phyloP scores from a whole-genome alignment of 2,888 invertebrate species.

The Pseudolycoriella hygida region DNA sequence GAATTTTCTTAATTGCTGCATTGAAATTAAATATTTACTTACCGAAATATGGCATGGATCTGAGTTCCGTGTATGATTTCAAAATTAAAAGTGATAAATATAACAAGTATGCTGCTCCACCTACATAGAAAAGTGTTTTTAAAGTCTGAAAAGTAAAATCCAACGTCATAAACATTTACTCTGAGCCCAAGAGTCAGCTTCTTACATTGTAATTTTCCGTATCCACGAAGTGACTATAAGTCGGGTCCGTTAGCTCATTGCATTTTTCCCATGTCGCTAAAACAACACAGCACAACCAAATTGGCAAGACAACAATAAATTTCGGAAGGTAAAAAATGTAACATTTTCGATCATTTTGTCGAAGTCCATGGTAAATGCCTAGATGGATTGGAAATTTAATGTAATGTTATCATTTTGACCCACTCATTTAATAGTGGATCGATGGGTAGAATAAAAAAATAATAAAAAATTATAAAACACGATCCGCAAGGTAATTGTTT shows the following conservation, averaged over 20 bases:
- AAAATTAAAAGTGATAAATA: constrained; percentile 71
- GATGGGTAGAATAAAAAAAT: too few species aligned
- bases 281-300: constrained; percentile 75
- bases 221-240: constrained; percentile 77
- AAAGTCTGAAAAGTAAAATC: constrained; percentile 62
- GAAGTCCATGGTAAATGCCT: constrained; percentile 63
- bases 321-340: constrained; percentile 83
- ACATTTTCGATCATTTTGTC: constrained; percentile 79
- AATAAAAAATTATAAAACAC: too few species aligned
- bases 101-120: constrained; percentile 66
- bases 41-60: constrained; percentile 98
- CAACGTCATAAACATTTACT: too few species aligned
- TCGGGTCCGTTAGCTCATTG: constrained; percentile 77
- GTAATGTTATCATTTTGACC: too few species aligned
- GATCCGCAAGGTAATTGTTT: too few species aligned
- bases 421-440: too few species aligned
- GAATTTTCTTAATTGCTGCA: neutral
- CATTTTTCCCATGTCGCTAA: constrained; percentile 81
- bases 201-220: constrained; percentile 66
- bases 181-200: too few species aligned
- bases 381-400: too few species aligned
- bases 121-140: constrained; percentile 78
- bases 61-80: constrained; percentile 81
- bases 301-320: constrained; percentile 62
- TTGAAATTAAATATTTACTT: constrained; percentile 25